These are phyloP conservation scores for Micronycteris hirsuta DNA, from an alignment of 2,113 vertebrate genomes.

Conservation along the genomic window DNA sequence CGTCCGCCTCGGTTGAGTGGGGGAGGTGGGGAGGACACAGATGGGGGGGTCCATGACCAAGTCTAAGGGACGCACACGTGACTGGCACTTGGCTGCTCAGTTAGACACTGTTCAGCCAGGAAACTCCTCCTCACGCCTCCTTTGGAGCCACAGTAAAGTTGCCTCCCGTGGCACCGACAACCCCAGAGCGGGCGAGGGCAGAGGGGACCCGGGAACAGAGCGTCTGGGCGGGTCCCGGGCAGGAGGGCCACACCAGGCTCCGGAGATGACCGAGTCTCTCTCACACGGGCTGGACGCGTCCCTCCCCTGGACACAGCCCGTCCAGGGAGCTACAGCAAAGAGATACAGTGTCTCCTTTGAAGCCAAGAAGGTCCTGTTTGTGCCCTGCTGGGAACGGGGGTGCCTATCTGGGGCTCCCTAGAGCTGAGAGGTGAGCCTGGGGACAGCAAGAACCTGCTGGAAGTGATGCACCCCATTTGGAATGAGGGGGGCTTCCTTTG, in stretches of 20 bases:
- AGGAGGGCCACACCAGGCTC: no score
- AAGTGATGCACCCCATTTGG: not conserved
- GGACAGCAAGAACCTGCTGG: not conserved
- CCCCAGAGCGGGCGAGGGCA: not conserved
- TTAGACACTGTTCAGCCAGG: not conserved
- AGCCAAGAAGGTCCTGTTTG: not conserved
- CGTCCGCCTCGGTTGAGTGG: not conserved
- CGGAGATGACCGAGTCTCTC: accelerated
- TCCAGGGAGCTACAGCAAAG: not conserved
- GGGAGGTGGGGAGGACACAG: not conserved
- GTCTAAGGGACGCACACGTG: not conserved
- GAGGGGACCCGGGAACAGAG: not conserved
- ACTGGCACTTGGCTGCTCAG: not conserved
- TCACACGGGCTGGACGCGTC: accelerated
- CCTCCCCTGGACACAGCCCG: not conserved
- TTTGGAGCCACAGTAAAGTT: not conserved
- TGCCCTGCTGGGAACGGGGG: not conserved
- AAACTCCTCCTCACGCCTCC: not conserved
- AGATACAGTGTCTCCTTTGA: conserved; percentile 4
- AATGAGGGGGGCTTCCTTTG: not conserved
- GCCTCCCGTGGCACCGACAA: not conserved
- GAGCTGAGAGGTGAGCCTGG: not conserved
- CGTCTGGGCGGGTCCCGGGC: not conserved
- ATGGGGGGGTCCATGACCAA: not conserved
- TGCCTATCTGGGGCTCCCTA: not conserved